Evolutionary conservation across 2,888 invertebrate genomes (phyloP).

Genomic region (Eledone cirrhosa): DNA sequence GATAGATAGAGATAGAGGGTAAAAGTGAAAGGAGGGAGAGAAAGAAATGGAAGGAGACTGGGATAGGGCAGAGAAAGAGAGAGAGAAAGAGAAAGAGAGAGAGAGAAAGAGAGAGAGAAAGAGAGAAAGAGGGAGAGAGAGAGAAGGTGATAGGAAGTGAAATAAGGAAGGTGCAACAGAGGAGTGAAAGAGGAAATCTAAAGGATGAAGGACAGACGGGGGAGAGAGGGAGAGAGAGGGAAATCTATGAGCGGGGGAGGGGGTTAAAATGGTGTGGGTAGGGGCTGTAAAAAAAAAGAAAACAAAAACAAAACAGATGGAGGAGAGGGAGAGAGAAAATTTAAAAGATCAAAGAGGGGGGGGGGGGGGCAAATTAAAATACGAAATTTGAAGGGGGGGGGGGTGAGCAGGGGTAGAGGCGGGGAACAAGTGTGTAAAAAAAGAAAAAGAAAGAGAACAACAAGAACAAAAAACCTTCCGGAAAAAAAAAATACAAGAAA

Average conservation of each 20-base stretch:
- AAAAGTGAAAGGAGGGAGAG: no score
- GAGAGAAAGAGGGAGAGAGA: slow-evolving; percentile 10
- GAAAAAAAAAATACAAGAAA: no score
- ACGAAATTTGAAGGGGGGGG: no score
- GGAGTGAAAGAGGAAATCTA: not conserved
- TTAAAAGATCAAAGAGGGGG: no score
- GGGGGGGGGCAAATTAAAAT: no score
- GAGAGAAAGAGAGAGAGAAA: slow-evolving; percentile 7
- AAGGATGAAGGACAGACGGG: not conserved
- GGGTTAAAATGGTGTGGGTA: not conserved
- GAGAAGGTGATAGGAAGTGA: not conserved
- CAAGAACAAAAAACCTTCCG: no score
- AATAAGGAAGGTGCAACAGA: not conserved
- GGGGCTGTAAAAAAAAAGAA: not conserved
- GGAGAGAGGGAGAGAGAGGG: not conserved
- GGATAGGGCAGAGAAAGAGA: not conserved
- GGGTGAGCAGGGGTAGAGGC: no score
- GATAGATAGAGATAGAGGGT: no score
- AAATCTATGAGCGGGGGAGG: not conserved
- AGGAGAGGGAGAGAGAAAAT: no score
- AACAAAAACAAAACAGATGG: not conserved
- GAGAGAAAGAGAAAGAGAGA: slow-evolving; percentile 3
- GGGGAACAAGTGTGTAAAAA: no score
- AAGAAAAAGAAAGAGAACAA: no score
- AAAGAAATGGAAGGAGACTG: no score